Evolutionary conservation across 2,113 vertebrate species (phyloP).

Genomic region (Clinocottus analis): DNA sequence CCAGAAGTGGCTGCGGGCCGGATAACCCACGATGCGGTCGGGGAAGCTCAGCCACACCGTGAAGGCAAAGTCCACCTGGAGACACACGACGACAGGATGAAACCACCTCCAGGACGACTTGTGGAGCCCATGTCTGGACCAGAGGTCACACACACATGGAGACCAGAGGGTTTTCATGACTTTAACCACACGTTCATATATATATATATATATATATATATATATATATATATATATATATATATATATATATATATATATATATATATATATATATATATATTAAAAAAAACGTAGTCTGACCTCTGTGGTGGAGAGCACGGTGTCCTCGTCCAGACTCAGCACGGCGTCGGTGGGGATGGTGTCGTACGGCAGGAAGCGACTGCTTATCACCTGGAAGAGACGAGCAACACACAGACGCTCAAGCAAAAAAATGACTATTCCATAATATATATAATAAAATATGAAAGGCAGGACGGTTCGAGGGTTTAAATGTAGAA

Average conservation of each 20-base stretch:
- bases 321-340: slow-evolving; percentile 98
- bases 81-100: no score
- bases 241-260: no score
- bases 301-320: slow-evolving; percentile 98
- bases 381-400: slow-evolving; percentile 95
- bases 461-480: neutral
- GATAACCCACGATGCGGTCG: slow-evolving; percentile 97
- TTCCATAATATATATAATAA: no score
- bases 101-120: no score
- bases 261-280: no score
- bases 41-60: slow-evolving; percentile 99
- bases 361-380: slow-evolving; percentile 94
- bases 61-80: slow-evolving; percentile 99
- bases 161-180: no score
- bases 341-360: slow-evolving; percentile 95
- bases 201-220: no score
- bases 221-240: no score
- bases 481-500: neutral
- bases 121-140: no score
- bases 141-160: no score
- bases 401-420: slow-evolving; percentile 24
- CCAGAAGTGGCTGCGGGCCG: slow-evolving; percentile 99
- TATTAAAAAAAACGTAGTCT: no score
- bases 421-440: slow-evolving; percentile 20
- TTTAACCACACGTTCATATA: no score